These are phyloP conservation scores for Platysternon megacephalum DNA, from an alignment of 2,113 vertebrate species.

Conservation along the genomic window DNA sequence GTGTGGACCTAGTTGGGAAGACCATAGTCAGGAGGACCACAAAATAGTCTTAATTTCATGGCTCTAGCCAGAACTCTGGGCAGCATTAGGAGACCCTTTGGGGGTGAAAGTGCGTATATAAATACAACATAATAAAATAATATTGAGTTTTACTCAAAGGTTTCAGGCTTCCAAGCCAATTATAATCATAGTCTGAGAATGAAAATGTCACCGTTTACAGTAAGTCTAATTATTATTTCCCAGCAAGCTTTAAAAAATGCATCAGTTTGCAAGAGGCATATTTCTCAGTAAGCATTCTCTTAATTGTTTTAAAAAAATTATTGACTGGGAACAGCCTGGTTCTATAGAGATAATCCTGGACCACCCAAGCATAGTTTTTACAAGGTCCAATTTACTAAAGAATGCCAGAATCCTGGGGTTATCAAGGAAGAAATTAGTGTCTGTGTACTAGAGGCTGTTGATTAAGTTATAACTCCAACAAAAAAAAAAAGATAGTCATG, in stretches of 20 bases:
- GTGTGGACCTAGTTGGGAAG: background rate
- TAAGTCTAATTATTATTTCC: constrained; percentile 33
- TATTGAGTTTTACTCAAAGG: background rate
- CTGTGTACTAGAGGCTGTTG: background rate
- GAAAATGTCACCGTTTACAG: constrained; percentile 1
- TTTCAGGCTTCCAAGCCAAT: constrained; percentile 9
- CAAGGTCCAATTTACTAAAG: constrained; percentile 43
- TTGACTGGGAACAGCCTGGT: constrained; percentile 24
- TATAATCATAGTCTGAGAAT: constrained; percentile 29
- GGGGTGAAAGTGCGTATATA: background rate
- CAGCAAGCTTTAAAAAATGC: constrained; percentile 18
- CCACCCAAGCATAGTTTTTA: constrained; percentile 63
- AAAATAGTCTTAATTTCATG: background rate
- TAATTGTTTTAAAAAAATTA: constrained; percentile 31
- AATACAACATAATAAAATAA: background rate
- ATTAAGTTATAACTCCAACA: constrained; percentile 44
- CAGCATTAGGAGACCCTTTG: background rate
- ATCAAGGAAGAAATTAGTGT: constrained; percentile 41
- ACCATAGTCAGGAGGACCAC: rapidly evolving
- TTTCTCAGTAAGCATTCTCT: constrained; percentile 51
- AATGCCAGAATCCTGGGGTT: constrained; percentile 39
- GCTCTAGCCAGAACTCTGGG: background rate
- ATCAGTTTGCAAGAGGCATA: constrained; percentile 23
- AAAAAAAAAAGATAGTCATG: background rate
- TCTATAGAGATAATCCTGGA: constrained; percentile 29